Percentiles rank a stretch among this genome's conserved stretches.
Evolutionary conservation across 1,140 invertebrate species (phyloP).

Genomic region (Limonius californicus): DNA sequence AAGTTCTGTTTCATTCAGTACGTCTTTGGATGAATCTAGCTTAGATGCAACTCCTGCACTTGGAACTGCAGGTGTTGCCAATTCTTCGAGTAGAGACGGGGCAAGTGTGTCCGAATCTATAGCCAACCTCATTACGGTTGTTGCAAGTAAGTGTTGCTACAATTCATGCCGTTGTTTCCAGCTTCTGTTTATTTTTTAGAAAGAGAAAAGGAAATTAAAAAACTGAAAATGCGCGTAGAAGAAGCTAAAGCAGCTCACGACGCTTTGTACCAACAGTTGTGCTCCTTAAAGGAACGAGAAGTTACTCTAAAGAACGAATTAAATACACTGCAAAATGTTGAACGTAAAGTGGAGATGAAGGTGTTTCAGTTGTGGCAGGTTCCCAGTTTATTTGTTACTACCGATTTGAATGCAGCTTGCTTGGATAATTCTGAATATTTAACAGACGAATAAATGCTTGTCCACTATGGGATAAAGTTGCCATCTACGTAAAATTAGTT

Average conservation of each 20-base stretch:
- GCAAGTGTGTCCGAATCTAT: constrained; percentile 40
- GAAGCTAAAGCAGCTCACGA: constrained; percentile 36
- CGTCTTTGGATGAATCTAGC: constrained; percentile 47
- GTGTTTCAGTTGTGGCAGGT: constrained; percentile 43
- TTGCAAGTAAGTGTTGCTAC: constrained; percentile 45
- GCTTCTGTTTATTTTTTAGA: too few species aligned
- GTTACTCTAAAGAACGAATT: constrained; percentile 39
- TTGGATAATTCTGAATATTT: neutral
- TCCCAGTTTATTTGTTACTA: constrained; percentile 43
- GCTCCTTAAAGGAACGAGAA: constrained; percentile 39
- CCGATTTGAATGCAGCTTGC: constrained; percentile 23
- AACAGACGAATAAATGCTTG: neutral
- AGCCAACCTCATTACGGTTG: constrained; percentile 36
- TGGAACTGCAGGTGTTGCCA: neutral
- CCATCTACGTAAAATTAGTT: too few species aligned
- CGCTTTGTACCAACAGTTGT: constrained; percentile 36
- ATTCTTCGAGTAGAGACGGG: constrained; percentile 4
- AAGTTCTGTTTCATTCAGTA: constrained; percentile 31
- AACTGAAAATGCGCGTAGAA: constrained; percentile 33
- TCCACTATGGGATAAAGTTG: too few species aligned
- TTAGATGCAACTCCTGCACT: constrained; percentile 39
- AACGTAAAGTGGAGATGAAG: constrained; percentile 31
- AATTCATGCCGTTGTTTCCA: neutral
- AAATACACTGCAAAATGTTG: neutral
- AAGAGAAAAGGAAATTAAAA: constrained; percentile 43